Percentiles rank a stretch among this genome's conserved stretches.
Evolutionary conservation across 2,113 vertebrate species (phyloP).

Genomic region (Cichladusa arquata): DNA sequence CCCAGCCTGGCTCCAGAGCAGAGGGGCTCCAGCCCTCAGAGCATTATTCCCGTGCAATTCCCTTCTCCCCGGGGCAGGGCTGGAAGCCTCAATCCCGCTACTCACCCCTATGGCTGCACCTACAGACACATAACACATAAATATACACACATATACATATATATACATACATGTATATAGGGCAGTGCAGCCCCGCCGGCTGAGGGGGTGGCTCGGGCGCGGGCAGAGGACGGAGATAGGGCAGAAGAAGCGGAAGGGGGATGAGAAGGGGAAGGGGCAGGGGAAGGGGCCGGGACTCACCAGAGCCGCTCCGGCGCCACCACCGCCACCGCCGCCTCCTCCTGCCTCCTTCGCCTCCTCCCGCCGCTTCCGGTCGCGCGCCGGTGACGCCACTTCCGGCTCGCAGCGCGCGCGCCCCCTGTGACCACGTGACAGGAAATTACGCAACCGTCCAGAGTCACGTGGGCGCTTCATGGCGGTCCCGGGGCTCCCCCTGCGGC

Average conservation of each 20-base stretch:
- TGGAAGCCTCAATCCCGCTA: background rate
- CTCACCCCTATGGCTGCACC: background rate
- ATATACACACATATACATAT: background rate
- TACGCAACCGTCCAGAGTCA: rapidly evolving
- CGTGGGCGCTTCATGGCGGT: background rate
- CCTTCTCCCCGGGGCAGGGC: background rate
- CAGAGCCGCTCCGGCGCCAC: background rate
- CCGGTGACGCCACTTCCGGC: background rate
- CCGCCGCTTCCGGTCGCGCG: background rate
- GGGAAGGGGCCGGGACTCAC: background rate
- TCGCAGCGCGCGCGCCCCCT: background rate
- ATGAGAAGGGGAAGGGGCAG: rapidly evolving
- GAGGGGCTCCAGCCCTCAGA: no score
- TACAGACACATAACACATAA: background rate
- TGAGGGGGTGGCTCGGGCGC: background rate
- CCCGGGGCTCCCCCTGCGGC: rapidly evolving
- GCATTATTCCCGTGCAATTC: background rate
- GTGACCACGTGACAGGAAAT: rapidly evolving
- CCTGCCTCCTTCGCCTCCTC: background rate
- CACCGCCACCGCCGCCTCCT: background rate
- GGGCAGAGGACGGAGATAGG: no score
- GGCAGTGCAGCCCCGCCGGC: background rate
- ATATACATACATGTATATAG: rapidly evolving
- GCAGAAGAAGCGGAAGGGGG: background rate
- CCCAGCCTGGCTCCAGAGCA: background rate